These are phyloP conservation scores for Leptinotarsa rubiginosa DNA, from an alignment of 2,888 invertebrate genomes.

Conservation along the genomic window DNA sequence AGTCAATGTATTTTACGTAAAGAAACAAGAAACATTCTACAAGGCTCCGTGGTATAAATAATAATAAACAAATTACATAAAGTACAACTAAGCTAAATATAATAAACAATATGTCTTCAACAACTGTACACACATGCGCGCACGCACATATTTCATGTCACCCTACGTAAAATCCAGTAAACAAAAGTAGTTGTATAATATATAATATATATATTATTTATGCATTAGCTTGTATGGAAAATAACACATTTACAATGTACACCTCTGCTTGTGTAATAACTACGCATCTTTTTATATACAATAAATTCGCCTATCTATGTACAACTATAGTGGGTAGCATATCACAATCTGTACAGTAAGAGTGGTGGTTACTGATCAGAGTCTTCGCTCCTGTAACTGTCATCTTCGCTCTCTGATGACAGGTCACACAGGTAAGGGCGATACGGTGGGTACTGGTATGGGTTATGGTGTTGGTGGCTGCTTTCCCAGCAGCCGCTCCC, in stretches of 20 bases:
- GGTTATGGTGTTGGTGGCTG: slow-evolving; percentile 54
- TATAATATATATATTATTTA: slow-evolving; percentile 57
- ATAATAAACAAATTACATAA: slow-evolving; percentile 61
- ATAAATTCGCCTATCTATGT: slow-evolving; percentile 61
- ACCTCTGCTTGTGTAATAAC: slow-evolving; percentile 52
- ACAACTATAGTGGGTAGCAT: slow-evolving; percentile 57
- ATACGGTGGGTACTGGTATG: slow-evolving; percentile 45
- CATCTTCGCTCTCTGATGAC: slow-evolving; percentile 47
- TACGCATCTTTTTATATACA: slow-evolving; percentile 58
- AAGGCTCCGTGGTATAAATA: slow-evolving; percentile 62
- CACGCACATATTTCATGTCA: slow-evolving; percentile 62
- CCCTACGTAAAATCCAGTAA: slow-evolving; percentile 65
- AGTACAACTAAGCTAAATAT: slow-evolving; percentile 64
- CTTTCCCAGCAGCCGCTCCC: slow-evolving; percentile 61
- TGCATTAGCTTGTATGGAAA: slow-evolving; percentile 61
- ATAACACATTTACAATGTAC: slow-evolving; percentile 61
- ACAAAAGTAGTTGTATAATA: slow-evolving; percentile 55
- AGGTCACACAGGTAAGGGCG: slow-evolving; percentile 47
- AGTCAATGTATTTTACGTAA: slow-evolving; percentile 64
- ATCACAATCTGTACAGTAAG: slow-evolving; percentile 64
- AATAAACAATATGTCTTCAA: slow-evolving; percentile 64
- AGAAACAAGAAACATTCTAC: slow-evolving; percentile 64
- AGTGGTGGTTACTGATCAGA: slow-evolving; percentile 44
- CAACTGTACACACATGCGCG: slow-evolving; percentile 63
- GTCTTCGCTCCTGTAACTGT: slow-evolving; percentile 46